A percentile compares a stretch with the other conserved stretches of the same genome.
phyloP scores from a whole-genome alignment of 2,888 invertebrate genomes.

The Cephus pulcher region DNA sequence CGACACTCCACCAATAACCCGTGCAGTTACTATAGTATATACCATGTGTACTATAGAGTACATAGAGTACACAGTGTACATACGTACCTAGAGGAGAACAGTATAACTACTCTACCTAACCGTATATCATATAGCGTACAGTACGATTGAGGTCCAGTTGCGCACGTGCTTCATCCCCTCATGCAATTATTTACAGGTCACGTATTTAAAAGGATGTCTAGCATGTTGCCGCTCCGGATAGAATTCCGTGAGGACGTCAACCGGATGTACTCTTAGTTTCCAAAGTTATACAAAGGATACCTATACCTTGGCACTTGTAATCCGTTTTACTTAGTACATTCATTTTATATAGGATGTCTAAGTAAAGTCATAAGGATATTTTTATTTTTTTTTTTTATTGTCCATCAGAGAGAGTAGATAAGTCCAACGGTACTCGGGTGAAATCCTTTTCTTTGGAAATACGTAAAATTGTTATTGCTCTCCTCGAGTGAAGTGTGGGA shows the following conservation, averaged over 20 bases:
- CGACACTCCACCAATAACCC: neutral
- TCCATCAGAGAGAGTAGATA: neutral
- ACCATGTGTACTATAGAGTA: neutral
- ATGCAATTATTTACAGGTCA: conserved; percentile 57
- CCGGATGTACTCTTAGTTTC: neutral
- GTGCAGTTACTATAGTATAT: neutral
- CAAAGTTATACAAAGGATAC: neutral
- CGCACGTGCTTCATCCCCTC: conserved; percentile 47
- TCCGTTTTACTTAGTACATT: neutral
- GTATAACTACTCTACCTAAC: neutral
- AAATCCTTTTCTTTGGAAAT: neutral
- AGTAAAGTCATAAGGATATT: neutral
- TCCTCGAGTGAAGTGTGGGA: neutral
- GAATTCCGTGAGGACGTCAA: neutral
- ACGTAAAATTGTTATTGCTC: neutral
- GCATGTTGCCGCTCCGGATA: neutral
- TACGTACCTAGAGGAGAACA: neutral
- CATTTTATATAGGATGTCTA: neutral
- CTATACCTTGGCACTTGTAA: neutral
- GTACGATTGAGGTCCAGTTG: conserved; percentile 31
- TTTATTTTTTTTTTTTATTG: neutral
- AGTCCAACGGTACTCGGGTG: neutral
- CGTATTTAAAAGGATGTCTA: conserved; percentile 50
- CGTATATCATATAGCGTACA: neutral
- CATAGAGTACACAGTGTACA: neutral